Conservation (phyloP, 2,113 vertebrate species). For the Colius striatus region DNA sequence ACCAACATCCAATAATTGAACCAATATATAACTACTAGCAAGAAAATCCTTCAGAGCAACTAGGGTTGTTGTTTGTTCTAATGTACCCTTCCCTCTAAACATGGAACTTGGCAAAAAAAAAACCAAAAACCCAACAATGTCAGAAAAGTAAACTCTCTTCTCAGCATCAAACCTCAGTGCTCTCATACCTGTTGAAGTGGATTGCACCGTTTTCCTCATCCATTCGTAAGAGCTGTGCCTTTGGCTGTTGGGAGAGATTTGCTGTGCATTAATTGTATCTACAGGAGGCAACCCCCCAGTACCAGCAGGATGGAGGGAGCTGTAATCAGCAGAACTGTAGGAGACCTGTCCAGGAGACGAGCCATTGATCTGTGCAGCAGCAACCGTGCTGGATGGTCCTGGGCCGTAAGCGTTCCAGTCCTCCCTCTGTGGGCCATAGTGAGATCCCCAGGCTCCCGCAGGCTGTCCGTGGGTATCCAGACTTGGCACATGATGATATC, state of each 20-base stretch:
- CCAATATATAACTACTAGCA: not conserved
- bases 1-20: not conserved
- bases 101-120: not conserved
- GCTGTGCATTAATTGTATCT: constrained; percentile 77
- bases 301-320: constrained; percentile 73
- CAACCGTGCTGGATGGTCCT: constrained; percentile 79
- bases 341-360: constrained; percentile 81
- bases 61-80: not conserved
- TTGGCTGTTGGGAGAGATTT: constrained; percentile 83
- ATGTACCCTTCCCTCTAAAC: not conserved
- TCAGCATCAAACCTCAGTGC: not conserved
- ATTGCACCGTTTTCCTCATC: constrained; percentile 91
- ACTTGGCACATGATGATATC: constrained; percentile 87
- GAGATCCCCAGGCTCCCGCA: constrained; percentile 80
- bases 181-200: constrained; percentile 88
- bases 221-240: constrained; percentile 89
- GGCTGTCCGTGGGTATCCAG: constrained; percentile 84
- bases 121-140: not conserved
- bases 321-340: constrained; percentile 84
- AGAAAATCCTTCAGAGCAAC: not conserved
- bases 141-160: not conserved
- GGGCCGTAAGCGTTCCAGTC: constrained; percentile 87
- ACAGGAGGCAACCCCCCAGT: constrained; percentile 77
- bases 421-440: constrained; percentile 82
- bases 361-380: constrained; percentile 79